These are phyloP conservation scores for Anguilla obscura DNA, from an alignment of 2,797 vertebrate species.

Conservation along the genomic window DNA sequence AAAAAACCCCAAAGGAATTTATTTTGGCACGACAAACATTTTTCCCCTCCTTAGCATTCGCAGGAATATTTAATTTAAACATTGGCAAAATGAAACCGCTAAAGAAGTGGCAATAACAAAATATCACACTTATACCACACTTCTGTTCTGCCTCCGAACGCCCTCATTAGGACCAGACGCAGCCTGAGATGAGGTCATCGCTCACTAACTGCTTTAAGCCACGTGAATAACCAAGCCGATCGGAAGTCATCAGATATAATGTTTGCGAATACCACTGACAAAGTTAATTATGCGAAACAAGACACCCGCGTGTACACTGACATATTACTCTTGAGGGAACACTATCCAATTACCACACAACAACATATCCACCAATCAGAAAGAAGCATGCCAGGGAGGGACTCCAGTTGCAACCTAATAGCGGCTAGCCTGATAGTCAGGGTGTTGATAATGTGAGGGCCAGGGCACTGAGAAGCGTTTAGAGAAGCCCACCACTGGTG, in stretches of 20 bases:
- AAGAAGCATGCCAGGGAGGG: neutral
- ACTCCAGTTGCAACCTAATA: neutral
- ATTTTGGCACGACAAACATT: neutral
- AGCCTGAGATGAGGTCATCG: constrained; percentile 45
- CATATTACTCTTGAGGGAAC: constrained; percentile 15
- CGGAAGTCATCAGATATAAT: constrained; percentile 61
- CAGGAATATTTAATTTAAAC: neutral
- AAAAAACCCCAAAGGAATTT: neutral
- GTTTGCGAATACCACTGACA: constrained; percentile 47
- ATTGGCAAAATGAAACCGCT: neutral
- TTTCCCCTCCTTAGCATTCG: neutral
- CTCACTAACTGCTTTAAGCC: constrained; percentile 54
- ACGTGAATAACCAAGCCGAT: constrained; percentile 48
- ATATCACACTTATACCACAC: neutral
- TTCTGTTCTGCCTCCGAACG: neutral
- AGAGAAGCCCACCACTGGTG: neutral
- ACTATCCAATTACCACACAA: neutral
- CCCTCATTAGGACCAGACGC: constrained; percentile 52
- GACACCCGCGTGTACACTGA: constrained; percentile 23
- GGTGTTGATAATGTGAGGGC: neutral
- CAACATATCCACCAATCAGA: constrained; percentile 5
- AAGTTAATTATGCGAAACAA: constrained; percentile 41
- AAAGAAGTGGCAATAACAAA: neutral
- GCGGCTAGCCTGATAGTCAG: neutral
- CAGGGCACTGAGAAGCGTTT: neutral